Evolutionary conservation across 23 tunicate genomes (phyloP), one percentile per base, ranked within the genome.

Genomic region (Styela clava): DNA sequence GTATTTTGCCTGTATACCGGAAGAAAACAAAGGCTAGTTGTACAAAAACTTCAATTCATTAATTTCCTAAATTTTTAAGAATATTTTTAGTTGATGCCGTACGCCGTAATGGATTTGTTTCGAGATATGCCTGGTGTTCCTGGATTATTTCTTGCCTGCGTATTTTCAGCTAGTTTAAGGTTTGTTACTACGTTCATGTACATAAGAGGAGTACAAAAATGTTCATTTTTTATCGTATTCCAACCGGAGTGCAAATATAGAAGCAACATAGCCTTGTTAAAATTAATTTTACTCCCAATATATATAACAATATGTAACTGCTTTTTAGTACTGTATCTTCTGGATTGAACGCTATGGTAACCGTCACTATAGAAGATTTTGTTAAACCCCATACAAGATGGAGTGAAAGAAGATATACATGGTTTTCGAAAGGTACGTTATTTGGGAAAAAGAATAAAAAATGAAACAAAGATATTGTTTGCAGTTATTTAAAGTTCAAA

Each of bases 111-210:
- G 84, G 79, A 88, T 25, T 1, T 88, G 52, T 74, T 91, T 35
- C 23, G 68, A 18, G 67, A 83, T 7, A 34, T 21, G 29, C 87
- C 86, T 3, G 97, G 97, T 20, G 31, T 91, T 23, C 67, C 87
- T 24, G 97, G 97, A 24, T 74, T 91, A n/a, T 73, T 67, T 62
- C n/a, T 91, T 7, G 91, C 95, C 51, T 74, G 82, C 29, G 89
- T 84, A 22, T 91, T 74, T 77, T 83, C 95, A 9, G 97, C 82
- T 1, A 88, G 90, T 1, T 69, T 88, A 69, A 88, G 94, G 94
- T 88, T 44, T 52, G 34, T 32, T 33, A 61, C 64, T 0, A 21
- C 0, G n/a, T 21, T 61, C 64, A 21, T 0, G n/a, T 61, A 61
- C n/a, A 0, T 61, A 61, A 0, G 64, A 61, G 64, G n/a, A 61